Conservation (phyloP, 2,113 vertebrate species). For the Balaenoptera acutorostrata region DNA sequence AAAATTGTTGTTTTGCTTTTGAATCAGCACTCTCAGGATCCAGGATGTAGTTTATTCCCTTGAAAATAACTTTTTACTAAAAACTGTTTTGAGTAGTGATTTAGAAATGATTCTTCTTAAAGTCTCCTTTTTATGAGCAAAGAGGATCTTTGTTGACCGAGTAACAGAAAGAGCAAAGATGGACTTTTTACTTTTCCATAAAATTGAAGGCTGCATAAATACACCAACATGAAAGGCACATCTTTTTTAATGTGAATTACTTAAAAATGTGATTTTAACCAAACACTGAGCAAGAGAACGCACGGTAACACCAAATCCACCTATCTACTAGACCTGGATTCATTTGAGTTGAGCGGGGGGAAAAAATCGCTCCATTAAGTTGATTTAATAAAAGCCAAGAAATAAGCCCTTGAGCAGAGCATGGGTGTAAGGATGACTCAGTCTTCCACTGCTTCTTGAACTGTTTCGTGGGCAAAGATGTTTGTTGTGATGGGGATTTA, state of each 20-base stretch:
- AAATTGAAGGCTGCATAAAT: constrained; percentile 1
- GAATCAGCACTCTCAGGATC: background rate
- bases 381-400: background rate
- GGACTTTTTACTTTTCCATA: background rate
- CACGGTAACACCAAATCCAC: background rate
- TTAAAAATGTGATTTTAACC: constrained; percentile 28
- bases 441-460: background rate
- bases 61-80: constrained; percentile 32
- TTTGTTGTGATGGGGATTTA: background rate
- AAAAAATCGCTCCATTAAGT: background rate
- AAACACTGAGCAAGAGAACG: constrained; percentile 1
- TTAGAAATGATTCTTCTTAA: background rate
- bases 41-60: background rate
- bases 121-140: constrained; percentile 6
- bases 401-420: background rate
- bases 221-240: background rate
- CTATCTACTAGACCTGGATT: background rate
- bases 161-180: background rate
- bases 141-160: background rate
- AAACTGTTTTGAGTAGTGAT: background rate
- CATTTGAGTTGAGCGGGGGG: background rate
- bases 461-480: background rate
- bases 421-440: background rate
- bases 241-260: constrained; percentile 10
- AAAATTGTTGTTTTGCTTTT: background rate